Percentiles rank a stretch among this genome's conserved stretches.
Evolutionary conservation across 2,888 invertebrate species (phyloP).

Genomic region (Oligia latruncula): DNA sequence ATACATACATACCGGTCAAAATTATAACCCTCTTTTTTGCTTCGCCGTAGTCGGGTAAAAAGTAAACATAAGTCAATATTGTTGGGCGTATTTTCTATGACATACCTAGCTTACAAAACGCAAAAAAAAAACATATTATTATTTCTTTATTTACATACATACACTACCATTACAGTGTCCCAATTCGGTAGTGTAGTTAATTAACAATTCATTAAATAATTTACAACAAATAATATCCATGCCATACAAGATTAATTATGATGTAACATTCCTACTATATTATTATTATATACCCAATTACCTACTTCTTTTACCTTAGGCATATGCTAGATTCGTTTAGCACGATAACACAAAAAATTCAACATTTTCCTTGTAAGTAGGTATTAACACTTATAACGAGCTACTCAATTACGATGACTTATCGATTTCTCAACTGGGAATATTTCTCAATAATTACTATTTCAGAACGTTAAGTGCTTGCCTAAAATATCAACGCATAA

Average conservation of each 20-base stretch:
- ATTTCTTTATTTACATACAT: neutral
- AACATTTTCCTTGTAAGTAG: slow-evolving; percentile 36
- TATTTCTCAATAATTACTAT: slow-evolving; percentile 43
- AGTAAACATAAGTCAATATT: neutral
- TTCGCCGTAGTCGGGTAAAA: too few species aligned
- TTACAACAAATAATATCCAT: too few species aligned
- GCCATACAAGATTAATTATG: neutral
- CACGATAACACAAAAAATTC: neutral
- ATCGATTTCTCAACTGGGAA: slow-evolving; percentile 34
- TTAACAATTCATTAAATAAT: too few species aligned
- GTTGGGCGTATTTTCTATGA: neutral
- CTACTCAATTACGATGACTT: slow-evolving; percentile 30
- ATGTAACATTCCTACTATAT: neutral
- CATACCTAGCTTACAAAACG: neutral
- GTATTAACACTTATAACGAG: slow-evolving; percentile 28
- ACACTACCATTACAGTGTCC: neutral
- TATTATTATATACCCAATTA: neutral
- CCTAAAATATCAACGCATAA: slow-evolving; percentile 58
- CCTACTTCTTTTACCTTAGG: slow-evolving; percentile 2
- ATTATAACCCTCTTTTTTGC: too few species aligned
- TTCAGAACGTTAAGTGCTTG: slow-evolving; percentile 41
- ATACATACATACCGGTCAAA: too few species aligned
- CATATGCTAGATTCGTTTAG: neutral
- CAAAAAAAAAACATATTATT: neutral
- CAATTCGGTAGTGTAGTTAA: too few species aligned